Conservation (phyloP, 2,113 vertebrate genomes). For the Rutilus rutilus region DNA sequence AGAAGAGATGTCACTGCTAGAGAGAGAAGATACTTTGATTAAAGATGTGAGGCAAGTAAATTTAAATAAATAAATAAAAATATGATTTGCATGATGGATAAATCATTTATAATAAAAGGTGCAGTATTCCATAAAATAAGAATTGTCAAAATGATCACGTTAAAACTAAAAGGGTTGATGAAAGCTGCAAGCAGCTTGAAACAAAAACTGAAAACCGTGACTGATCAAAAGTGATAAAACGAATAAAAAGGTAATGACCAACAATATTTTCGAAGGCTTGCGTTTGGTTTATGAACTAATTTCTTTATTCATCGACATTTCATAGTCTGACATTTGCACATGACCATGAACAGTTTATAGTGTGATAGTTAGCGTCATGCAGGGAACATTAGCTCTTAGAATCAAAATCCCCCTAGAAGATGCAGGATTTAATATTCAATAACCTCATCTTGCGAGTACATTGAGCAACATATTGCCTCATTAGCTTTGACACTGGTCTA, state of each 20-base stretch:
- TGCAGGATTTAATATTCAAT: constrained; percentile 5
- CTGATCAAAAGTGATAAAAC: background rate
- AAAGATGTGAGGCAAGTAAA: no score
- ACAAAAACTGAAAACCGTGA: background rate
- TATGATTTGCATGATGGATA: no score
- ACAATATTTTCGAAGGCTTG: background rate
- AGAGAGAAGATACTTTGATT: no score
- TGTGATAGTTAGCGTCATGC: background rate
- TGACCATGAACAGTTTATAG: background rate
- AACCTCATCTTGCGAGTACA: background rate
- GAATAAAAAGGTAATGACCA: background rate
- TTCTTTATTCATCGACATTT: background rate
- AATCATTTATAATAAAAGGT: no score
- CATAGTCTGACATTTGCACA: background rate
- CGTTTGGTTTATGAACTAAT: background rate
- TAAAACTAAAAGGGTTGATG: no score
- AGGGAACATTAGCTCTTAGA: background rate
- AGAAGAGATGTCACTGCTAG: no score
- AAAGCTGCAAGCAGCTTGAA: background rate
- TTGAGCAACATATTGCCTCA: constrained; percentile 17
- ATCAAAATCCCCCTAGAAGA: background rate
- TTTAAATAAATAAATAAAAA: no score
- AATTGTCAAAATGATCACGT: no score
- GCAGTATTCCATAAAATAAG: no score
- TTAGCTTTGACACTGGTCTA: constrained; percentile 16